These are phyloP conservation scores for Cylloceria caligata DNA, from an alignment of 2,888 invertebrate genomes.

Conservation along the genomic window DNA sequence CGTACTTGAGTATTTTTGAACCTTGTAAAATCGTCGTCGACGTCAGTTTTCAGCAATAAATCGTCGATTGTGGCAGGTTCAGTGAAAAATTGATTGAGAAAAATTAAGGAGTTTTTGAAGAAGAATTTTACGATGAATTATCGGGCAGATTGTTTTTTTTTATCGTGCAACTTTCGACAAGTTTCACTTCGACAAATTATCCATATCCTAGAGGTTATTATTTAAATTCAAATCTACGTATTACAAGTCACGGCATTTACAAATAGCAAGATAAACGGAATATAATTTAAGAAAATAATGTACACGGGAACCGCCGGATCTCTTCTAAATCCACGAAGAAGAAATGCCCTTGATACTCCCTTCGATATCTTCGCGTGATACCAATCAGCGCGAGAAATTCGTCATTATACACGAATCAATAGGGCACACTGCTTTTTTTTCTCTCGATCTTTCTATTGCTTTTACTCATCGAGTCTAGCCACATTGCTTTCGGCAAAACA, in stretches of 20 bases:
- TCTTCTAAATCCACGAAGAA: conserved; percentile 63
- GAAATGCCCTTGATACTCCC: conserved; percentile 46
- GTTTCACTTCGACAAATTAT: conserved; percentile 4
- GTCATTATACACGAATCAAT: conserved; percentile 48
- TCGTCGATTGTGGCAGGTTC: neutral
- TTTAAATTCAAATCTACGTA: conserved; percentile 49
- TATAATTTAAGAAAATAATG: conserved; percentile 71
- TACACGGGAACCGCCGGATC: conserved; percentile 70
- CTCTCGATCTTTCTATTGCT: conserved; percentile 36
- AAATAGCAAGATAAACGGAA: conserved; percentile 70
- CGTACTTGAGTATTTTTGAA: neutral
- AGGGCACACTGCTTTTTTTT: conserved; percentile 24
- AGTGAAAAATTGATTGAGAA: conserved; percentile 39
- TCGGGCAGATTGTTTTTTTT: conserved; percentile 14
- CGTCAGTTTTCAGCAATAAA: neutral
- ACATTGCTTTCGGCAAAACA: conserved; percentile 43
- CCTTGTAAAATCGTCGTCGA: conserved; percentile 11
- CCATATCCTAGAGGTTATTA: neutral
- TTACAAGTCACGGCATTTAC: conserved; percentile 59
- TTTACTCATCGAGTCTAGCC: conserved; percentile 35
- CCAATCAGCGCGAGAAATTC: conserved; percentile 30
- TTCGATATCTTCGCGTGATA: conserved; percentile 6
- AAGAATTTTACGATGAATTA: conserved; percentile 18
- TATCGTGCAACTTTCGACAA: conserved; percentile 12
- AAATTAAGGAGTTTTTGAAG: neutral